These are phyloP conservation scores for Agrochola lota DNA, from an alignment of 2,888 invertebrate genomes.

Conservation along the genomic window DNA sequence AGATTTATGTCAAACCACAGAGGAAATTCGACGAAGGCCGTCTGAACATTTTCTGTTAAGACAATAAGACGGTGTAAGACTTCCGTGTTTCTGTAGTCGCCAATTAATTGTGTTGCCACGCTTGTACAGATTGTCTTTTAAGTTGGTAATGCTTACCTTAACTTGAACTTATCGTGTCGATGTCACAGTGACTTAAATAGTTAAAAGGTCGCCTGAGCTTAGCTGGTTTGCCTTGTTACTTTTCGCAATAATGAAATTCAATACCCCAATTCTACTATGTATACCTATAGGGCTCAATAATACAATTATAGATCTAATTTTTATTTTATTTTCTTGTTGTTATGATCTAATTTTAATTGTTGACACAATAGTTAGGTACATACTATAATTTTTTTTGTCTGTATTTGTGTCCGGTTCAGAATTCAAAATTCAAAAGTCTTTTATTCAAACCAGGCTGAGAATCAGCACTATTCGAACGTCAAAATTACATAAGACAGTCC, in stretches of 20 bases:
- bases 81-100: slow-evolving; percentile 8
- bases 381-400: neutral
- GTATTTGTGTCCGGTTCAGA: too few species aligned
- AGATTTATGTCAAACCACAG: slow-evolving; percentile 36
- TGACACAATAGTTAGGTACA: neutral
- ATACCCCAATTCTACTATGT: neutral
- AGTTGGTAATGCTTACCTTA: slow-evolving; percentile 4
- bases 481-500: too few species aligned
- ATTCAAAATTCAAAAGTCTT: too few species aligned
- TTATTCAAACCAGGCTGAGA: too few species aligned
- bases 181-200: slow-evolving; percentile 18
- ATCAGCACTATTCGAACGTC: too few species aligned
- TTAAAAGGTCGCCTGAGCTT: slow-evolving; percentile 15
- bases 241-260: neutral
- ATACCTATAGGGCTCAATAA: neutral
- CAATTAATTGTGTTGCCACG: slow-evolving; percentile 31
- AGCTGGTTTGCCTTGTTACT: neutral
- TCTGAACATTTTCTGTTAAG: slow-evolving; percentile 40
- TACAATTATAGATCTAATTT: neutral
- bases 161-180: slow-evolving; percentile 25
- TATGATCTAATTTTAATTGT: neutral
- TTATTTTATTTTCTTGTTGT: neutral
- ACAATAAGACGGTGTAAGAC: slow-evolving; percentile 43
- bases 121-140: slow-evolving; percentile 13
- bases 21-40: slow-evolving; percentile 28